Evolutionary conservation across 2,797 vertebrate genomes (phyloP), one percentile per base, ranked within the genome.

Genomic region (Myiothlypis chrysogaster): DNA sequence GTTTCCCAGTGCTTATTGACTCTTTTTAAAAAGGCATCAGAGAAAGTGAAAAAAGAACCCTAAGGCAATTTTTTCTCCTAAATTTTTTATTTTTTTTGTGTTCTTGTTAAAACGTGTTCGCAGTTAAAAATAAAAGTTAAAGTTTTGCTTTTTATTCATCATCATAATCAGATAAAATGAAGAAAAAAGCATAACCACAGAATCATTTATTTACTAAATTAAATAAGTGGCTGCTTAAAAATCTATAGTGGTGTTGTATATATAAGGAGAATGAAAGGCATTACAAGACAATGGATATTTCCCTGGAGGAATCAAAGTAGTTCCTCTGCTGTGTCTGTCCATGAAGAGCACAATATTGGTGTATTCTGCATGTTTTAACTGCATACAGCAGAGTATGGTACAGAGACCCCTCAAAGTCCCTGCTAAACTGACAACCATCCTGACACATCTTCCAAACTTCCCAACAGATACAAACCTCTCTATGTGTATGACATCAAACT

Each of bases 401-500:
- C 19, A 64, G n/a, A 76, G 21, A 34, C 60, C 14, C 8, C 27
- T 41, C 57, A 21, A 37, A 52, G 35, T 21, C 17, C 21, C 35
- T 68, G 8, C 24, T 71, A 23, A 66, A 71, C 25, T 28, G 28
- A 56, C 22, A 43, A 9, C 14, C 1, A 4, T 75, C 53, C 23
- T 2, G 2, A 53, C 12, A 1, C 11, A 2, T 35, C 28, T 80
- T 65, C 32, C 14, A 20, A 65, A 0, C 27, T 65, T 39, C 27
- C 37, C 37, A 60, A 14, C 73, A 73, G n/a, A 24, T 34, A 25
- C 10, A 61, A 28, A 27, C 27, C 10, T 41, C 6, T 8, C 37
- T 27, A 2, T 23, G 17, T 8, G 3, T 14, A n/a, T 15, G 47
- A 3, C 17, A 75, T 17, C 2, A 1, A 59, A 63, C 3, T 61